These are phyloP conservation scores for Habropoda laboriosa DNA, from an alignment of 1,140 invertebrate species.

Conservation along the genomic window DNA sequence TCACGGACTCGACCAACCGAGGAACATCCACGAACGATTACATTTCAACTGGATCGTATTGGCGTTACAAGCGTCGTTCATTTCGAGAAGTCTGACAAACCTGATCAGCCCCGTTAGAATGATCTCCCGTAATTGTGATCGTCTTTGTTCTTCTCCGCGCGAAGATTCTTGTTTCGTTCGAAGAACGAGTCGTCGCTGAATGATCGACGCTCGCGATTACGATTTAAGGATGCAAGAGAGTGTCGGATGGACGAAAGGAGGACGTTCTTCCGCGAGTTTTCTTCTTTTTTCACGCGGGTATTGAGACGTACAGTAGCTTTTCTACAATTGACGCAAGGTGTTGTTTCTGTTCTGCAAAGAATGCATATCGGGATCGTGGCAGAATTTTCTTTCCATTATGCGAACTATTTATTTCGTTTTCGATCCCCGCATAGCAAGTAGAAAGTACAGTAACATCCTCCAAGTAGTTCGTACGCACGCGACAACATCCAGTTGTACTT, in stretches of 20 bases:
- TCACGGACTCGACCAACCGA: not conserved
- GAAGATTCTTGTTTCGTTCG: not conserved
- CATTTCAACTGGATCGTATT: not conserved
- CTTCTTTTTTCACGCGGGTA: no score
- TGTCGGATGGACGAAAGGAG: no score
- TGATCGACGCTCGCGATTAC: not conserved
- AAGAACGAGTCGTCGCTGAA: not conserved
- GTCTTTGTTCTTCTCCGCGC: slow-evolving; percentile 15
- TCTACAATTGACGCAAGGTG: not conserved
- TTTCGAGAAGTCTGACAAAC: not conserved
- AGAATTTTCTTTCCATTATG: slow-evolving; percentile 1
- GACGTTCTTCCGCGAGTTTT: no score
- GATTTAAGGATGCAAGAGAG: not conserved
- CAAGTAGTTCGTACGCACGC: slow-evolving; percentile 9
- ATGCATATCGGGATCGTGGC: not conserved
- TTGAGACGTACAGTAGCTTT: no score
- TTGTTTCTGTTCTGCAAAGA: no score
- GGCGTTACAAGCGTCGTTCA: not conserved
- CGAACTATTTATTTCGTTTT: slow-evolving; percentile 46
- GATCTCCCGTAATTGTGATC: slow-evolving; percentile 64
- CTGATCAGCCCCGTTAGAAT: slow-evolving; percentile 37
- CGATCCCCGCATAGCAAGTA: slow-evolving; percentile 37
- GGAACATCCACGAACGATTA: not conserved
- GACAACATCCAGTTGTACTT: slow-evolving; percentile 7
- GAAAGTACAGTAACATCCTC: slow-evolving; percentile 39